Base-by-base conservation (phyloP, 1,140 invertebrate species). In the Bombus polaris region DNA sequence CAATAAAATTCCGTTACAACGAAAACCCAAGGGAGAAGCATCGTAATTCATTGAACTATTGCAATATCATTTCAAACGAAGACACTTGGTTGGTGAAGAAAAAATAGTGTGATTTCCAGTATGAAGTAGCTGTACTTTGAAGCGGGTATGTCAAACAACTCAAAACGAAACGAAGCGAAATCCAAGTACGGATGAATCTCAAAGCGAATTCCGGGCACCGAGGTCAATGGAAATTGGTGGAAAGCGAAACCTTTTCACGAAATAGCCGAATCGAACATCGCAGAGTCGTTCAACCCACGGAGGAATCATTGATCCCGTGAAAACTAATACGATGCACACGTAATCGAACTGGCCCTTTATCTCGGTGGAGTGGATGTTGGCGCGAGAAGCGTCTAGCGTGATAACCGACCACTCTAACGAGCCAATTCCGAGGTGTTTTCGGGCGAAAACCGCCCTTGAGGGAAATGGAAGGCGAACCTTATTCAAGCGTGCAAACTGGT, bases 401-500 rank as follows among this genome's bases (percentile, higher is more conserved):
- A 73, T 73, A 81, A 73, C 53, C 53, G 39, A 9, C 70, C 12
- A 5, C 32, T 37, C 39, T 78, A 80, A 70, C 78, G 70, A 57
- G 37, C 47, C 80, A 81, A 73, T 81, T 81, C 13, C 70, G 18
- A 35, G 3, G 4, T n/a, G 53, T 62, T 72, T 44, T 39, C 70
- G 35, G n/a, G 12, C 10, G 18, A 81, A 39, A 71, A 9, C 39
- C 79, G 37, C 62, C 35, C 44, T 57, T 71, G 35, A 12, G 37
- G n/a, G 44, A 62, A 73, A 57, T 44, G 42, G 57, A 59, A 13
- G 47, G 35, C 35, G 53, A 53, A 42, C 79, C 32, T 57, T 42
- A 39, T 44, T 70, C 35, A 71, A 39, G 66, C 66, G 79, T 44
- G 68, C 35, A 22, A 81, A 73, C 70, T 59, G 39, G 39, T 62